Base-by-base conservation (phyloP, 1,140 invertebrate species). In the Nilaparvata lugens region DNA sequence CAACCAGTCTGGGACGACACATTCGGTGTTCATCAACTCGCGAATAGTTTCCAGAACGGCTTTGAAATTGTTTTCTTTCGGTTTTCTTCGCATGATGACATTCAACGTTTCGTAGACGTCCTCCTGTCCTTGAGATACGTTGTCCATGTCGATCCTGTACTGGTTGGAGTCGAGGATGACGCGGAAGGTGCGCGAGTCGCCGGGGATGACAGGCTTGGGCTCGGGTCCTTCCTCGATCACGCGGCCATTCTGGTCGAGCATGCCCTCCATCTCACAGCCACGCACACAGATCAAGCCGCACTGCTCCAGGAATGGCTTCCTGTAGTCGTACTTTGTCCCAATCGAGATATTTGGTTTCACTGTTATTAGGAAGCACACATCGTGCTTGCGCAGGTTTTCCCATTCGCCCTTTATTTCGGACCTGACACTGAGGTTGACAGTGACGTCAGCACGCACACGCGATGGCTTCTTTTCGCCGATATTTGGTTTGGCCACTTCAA, bases 51-150 rank as follows among this genome's bases (percentile, higher is more conserved):
- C 95, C 62, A 99, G 73, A 7, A 99, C 97, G 0, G 97, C 97
- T 77, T 99, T 95, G 72, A 99, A 99, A 75, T 99, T 99, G 72
- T 99, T 99, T 73, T 99, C 95, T 73, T 99, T 99, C 0, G 97
- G 96, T 75, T 98, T 98, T 24, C 97, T 80, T 52, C 97, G 81
- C 83, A 99, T 91, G 52, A 99, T 82, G 25, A 99, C 87, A 73
- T 98, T 99, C 72, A 99, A 99, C n/a, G 87, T 88, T 71, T 95
- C 91, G 73, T 98, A 98, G 9, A 97, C 88, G 76, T 94, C 91
- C 68, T 90, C 88, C 68, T 82, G 76, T 60, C 91, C 85, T 71
- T 85, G 82, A 63, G 83, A 84, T 1, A 83, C 80, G 59, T 83
- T 80, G 70, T 96, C 87, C 86, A 97, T 92, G 72, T 98, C 96